Conservation (phyloP, 2,888 invertebrate species). For the Caenorhabditis becei region DNA sequence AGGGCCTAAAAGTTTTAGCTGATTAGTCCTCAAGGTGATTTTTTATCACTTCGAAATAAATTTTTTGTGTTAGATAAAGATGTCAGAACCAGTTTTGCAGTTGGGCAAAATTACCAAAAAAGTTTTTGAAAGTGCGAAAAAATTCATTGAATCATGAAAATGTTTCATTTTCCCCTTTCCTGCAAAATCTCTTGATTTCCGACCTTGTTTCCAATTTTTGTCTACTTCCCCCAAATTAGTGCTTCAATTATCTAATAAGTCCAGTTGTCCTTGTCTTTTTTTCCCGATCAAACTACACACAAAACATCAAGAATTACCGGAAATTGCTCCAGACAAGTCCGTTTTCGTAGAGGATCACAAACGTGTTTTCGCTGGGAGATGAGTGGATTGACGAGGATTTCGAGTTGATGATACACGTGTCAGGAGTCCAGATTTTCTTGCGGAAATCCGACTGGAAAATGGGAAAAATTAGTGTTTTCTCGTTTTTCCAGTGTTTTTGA, state of each 20-base stretch:
- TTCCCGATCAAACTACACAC: background rate
- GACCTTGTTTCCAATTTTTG: background rate
- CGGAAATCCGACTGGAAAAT: constrained; percentile 76
- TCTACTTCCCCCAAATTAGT: too few relatives aligned
- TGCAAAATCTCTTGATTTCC: background rate
- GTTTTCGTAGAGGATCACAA: constrained; percentile 81
- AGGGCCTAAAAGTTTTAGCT: too few relatives aligned
- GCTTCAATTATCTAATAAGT: background rate
- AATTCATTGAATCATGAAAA: background rate
- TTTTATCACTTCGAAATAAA: too few relatives aligned
- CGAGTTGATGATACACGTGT: constrained; percentile 80
- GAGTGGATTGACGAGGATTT: constrained; percentile 79
- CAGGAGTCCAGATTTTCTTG: constrained; percentile 81
- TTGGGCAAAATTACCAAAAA: background rate
- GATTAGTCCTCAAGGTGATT: too few relatives aligned
- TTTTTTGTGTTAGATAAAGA: too few relatives aligned
- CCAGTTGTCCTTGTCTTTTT: background rate
- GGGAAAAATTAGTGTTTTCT: too few relatives aligned
- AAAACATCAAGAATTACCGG: constrained; percentile 54
- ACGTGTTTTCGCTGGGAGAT: constrained; percentile 81
- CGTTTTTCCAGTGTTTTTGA: background rate
- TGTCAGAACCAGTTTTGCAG: too few relatives aligned
- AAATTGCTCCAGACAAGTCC: constrained; percentile 82
- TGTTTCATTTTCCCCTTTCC: too few relatives aligned
- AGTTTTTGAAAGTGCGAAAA: constrained; percentile 2